Evolutionary conservation across 2,797 vertebrate genomes (phyloP), one percentile per base, ranked within the genome.

Genomic region (Heterohyrax brucei): DNA sequence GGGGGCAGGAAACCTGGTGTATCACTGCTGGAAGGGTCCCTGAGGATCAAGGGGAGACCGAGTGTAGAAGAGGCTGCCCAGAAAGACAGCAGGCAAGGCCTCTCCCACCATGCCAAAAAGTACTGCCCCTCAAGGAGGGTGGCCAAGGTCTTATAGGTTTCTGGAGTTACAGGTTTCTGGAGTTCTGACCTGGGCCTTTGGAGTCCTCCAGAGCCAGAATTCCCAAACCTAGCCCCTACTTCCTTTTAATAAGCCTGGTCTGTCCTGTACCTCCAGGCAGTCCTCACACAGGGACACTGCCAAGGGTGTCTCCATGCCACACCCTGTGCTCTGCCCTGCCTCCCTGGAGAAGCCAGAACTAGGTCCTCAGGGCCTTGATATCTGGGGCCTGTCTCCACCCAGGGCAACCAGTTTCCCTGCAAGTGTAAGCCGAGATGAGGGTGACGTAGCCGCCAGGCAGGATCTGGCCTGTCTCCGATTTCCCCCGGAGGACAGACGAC

Each of bases 341-440:
- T 78, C 72, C 89, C 89, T 30, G 22, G 6, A 50, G 64, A 95
- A 73, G 28, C 87, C 5, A 68, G 83, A 75, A 59, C 78, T 92
- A 46, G 26, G 18, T 77, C 90, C 88, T 80, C 53, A 19, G 91
- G 87, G 94, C 81, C 66, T 64, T 87, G 53, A 30, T 94, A 92
- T 80, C 93, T 59, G 44, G 79, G 53, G 46, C 91, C 73, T 85
- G 90, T 19, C 94, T 93, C 94, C 78, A 89, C 73, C 94, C 92
- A 66, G 76, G 62, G 46, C 7, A 0, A 79, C 79, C 85, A 83
- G 93, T 93, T 95, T 95, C 83, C 87, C 64, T 79, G 87, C 76
- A 76, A 95, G 80, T 75, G 95, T 97, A 97, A 97, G 79, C 75
- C 0, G 75, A 97, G 92, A 91, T 5, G 46, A 64, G 56, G 84